phyloP scores from a whole-genome alignment of 2,888 invertebrate species.

The Ormyrus rosae region DNA sequence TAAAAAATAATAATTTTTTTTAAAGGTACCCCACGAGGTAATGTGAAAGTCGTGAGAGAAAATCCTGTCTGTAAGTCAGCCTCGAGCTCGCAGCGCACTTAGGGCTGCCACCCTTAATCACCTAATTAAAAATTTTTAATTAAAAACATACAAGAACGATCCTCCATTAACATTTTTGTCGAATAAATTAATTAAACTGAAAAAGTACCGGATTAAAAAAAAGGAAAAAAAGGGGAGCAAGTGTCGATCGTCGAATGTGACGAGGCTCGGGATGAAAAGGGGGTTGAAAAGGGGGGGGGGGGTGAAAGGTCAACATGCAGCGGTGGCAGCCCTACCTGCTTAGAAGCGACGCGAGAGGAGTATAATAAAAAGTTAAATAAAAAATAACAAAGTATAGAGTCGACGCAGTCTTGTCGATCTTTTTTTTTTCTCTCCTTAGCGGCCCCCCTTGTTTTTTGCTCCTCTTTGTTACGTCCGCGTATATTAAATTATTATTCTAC shows the following conservation, averaged over 20 bases:
- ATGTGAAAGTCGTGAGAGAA: conserved; percentile 73
- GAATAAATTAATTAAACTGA: not conserved
- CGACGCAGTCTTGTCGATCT: conserved; percentile 45
- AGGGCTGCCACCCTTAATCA: conserved; percentile 40
- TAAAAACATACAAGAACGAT: not conserved
- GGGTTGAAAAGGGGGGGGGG: not conserved
- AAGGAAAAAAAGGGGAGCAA: conserved; percentile 2
- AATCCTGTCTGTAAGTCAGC: conserved; percentile 72
- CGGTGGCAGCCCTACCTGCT: conserved; percentile 35
- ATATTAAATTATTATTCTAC: not conserved
- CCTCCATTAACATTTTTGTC: not conserved
- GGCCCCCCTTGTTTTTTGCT: conserved; percentile 19
- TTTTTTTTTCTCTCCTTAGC: conserved; percentile 30
- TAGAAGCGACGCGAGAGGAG: conserved; percentile 52
- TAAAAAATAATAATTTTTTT: conserved; percentile 66
- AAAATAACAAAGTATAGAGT: conserved; percentile 38
- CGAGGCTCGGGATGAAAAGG: too few relatives aligned
- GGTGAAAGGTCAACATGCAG: not conserved
- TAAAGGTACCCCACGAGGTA: conserved; percentile 76
- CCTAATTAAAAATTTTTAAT: conserved; percentile 18
- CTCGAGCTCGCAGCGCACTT: conserved; percentile 55
- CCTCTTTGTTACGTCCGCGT: not conserved
- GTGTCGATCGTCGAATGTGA: too few relatives aligned
- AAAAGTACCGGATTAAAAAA: not conserved
- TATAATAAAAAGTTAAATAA: conserved; percentile 50